A percentile compares a stretch with the other conserved stretches of the same genome.
Evolutionary conservation across 2,888 invertebrate species (phyloP).

Genomic region (Lithophane socia): DNA sequence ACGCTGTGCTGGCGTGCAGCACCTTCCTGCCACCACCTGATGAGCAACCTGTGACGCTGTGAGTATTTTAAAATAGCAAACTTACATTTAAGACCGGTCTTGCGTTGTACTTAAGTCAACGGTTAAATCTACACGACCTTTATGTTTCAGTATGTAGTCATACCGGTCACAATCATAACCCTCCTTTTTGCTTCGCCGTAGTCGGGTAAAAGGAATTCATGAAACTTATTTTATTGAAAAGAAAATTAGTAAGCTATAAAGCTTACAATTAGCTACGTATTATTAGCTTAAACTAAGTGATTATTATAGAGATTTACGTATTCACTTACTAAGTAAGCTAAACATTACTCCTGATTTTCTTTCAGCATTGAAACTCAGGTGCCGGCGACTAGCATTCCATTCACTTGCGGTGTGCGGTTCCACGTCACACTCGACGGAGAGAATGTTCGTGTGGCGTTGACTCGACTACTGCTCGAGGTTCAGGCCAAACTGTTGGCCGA

Average conservation of each 20-base stretch:
- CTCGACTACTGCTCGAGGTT: conserved; percentile 91
- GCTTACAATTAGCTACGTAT: no score
- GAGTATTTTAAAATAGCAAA: conserved; percentile 73
- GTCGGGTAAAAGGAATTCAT: background rate
- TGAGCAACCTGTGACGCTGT: conserved; percentile 90
- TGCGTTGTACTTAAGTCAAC: background rate
- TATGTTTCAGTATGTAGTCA: background rate
- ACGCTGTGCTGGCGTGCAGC: conserved; percentile 91
- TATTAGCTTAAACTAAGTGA: background rate
- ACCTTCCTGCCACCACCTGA: conserved; percentile 93
- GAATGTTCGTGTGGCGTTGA: conserved; percentile 92
- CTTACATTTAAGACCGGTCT: background rate
- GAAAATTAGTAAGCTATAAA: background rate
- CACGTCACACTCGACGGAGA: conserved; percentile 91
- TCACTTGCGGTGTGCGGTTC: conserved; percentile 85
- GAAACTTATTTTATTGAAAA: background rate
- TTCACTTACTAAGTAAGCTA: background rate
- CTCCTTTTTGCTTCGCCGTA: no score
- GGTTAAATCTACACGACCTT: background rate
- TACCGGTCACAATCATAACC: no score
- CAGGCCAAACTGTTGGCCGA: conserved; percentile 92
- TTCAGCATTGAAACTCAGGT: conserved; percentile 90
- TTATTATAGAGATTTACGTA: background rate
- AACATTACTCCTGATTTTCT: conserved; percentile 14
- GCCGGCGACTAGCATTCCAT: conserved; percentile 88